Percentiles rank a stretch among this genome's conserved stretches.
phyloP scores from a whole-genome alignment of 2,113 vertebrate genomes.

The Sarotherodon lohbergeri region DNA sequence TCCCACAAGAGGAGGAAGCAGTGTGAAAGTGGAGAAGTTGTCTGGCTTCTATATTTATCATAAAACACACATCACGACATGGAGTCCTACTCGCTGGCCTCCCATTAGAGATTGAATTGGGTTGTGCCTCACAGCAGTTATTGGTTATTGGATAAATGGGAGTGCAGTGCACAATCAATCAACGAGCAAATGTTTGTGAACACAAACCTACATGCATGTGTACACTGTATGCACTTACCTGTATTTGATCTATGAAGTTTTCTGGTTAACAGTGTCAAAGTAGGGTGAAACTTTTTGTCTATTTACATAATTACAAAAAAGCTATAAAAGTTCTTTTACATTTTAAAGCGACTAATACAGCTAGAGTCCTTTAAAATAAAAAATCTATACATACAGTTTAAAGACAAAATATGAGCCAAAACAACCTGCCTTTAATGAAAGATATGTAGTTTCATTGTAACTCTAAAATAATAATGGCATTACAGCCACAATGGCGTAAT shows the following conservation, averaged over 20 bases:
- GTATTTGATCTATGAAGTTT: not conserved
- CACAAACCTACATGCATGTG: not conserved
- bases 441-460: not conserved
- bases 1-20: slow-evolving; percentile 48
- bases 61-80: slow-evolving; percentile 47
- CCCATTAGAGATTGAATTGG: slow-evolving; percentile 34
- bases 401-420: not conserved
- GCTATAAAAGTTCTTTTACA: not conserved
- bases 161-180: slow-evolving; percentile 20
- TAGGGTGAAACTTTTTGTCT: not conserved
- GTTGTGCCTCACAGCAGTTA: slow-evolving; percentile 31
- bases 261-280: not conserved
- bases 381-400: not conserved
- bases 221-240: not conserved
- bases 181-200: slow-evolving; percentile 12
- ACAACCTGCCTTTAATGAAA: not conserved
- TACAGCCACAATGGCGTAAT: not conserved
- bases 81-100: slow-evolving; percentile 18
- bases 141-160: slow-evolving; percentile 28
- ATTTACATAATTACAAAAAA: not conserved
- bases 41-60: slow-evolving; percentile 56
- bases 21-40: slow-evolving; percentile 52
- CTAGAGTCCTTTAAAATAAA: not conserved
- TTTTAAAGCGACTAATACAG: not conserved
- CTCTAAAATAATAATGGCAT: not conserved